Evolutionary conservation across 2,113 vertebrate genomes (phyloP).

Genomic region (Grus americana): DNA sequence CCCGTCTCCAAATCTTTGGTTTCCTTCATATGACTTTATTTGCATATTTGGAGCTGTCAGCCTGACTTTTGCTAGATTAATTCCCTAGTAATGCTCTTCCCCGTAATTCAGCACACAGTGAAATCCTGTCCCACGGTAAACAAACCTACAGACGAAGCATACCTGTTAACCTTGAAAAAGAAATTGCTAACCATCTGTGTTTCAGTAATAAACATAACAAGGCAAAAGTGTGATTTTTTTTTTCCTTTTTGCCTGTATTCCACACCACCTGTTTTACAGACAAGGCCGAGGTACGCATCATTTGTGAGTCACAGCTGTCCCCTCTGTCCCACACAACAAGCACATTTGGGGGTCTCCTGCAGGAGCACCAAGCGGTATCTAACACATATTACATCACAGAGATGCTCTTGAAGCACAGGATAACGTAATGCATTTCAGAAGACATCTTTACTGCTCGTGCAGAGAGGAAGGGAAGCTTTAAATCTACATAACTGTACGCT

Average conservation of each 20-base stretch:
- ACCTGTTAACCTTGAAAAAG: background rate
- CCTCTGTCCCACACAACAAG: background rate
- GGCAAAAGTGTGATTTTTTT: background rate
- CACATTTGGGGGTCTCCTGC: background rate
- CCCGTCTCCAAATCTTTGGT: background rate
- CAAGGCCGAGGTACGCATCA: accelerated
- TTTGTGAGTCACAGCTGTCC: background rate
- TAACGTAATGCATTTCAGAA: background rate
- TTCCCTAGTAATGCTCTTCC: background rate
- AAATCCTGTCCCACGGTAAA: background rate
- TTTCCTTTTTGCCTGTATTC: background rate
- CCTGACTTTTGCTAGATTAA: background rate
- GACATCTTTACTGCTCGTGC: background rate
- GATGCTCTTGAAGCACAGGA: too few species aligned
- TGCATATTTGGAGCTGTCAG: background rate
- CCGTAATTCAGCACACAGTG: background rate
- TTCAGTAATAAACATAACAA: background rate
- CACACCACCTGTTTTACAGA: background rate
- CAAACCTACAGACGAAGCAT: background rate
- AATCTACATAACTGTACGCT: background rate
- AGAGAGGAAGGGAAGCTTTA: background rate
- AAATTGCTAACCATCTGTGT: background rate
- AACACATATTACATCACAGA: background rate
- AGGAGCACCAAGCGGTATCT: background rate
- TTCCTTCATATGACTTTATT: background rate